A percentile compares a stretch with the other conserved stretches of the same genome.
phyloP scores from a whole-genome alignment of 2,113 vertebrate genomes.

The Ammodytes dubius region DNA sequence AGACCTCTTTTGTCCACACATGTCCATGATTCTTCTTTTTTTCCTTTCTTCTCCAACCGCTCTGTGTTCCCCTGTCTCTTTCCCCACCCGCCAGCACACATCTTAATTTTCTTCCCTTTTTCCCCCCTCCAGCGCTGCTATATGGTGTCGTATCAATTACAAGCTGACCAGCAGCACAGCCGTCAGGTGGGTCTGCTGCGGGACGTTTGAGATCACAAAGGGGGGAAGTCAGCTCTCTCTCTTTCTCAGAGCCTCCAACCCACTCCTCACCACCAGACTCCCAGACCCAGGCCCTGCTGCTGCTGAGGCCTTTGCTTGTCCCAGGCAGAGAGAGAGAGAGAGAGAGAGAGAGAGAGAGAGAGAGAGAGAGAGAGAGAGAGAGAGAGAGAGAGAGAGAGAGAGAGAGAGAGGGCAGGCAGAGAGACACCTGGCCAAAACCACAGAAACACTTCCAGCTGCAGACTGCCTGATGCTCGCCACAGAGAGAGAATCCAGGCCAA shows the following conservation, averaged over 20 bases:
- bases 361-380: slow-evolving; percentile 63
- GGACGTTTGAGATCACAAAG: slow-evolving; percentile 76
- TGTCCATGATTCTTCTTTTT: slow-evolving; percentile 71
- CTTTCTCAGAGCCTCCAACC: slow-evolving; percentile 65
- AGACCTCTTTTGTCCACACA: slow-evolving; percentile 72
- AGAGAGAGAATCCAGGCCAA: slow-evolving; percentile 83
- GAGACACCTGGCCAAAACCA: slow-evolving; percentile 84
- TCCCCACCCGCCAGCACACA: slow-evolving; percentile 73
- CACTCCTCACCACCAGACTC: slow-evolving; percentile 66
- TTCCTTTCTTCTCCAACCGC: slow-evolving; percentile 31
- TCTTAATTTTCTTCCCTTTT: slow-evolving; percentile 74
- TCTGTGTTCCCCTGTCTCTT: slow-evolving; percentile 53
- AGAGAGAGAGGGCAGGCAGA: slow-evolving; percentile 30
- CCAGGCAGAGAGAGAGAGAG: slow-evolving; percentile 45
- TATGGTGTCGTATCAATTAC: slow-evolving; percentile 77
- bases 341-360: too few species aligned
- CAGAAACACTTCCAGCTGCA: slow-evolving; percentile 84
- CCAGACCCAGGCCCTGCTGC: slow-evolving; percentile 74
- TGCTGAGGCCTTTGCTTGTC: slow-evolving; percentile 73
- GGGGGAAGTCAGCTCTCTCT: slow-evolving; percentile 71
- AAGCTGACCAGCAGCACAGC: slow-evolving; percentile 77
- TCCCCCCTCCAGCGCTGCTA: slow-evolving; percentile 63
- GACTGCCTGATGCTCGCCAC: slow-evolving; percentile 79
- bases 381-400: too few species aligned
- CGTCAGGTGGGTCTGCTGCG: slow-evolving; percentile 80